A percentile compares a stretch with the other conserved stretches of the same genome.
Conservation (phyloP, 2,797 vertebrate genomes). For the Gymnoscopelus braueri region DNA sequence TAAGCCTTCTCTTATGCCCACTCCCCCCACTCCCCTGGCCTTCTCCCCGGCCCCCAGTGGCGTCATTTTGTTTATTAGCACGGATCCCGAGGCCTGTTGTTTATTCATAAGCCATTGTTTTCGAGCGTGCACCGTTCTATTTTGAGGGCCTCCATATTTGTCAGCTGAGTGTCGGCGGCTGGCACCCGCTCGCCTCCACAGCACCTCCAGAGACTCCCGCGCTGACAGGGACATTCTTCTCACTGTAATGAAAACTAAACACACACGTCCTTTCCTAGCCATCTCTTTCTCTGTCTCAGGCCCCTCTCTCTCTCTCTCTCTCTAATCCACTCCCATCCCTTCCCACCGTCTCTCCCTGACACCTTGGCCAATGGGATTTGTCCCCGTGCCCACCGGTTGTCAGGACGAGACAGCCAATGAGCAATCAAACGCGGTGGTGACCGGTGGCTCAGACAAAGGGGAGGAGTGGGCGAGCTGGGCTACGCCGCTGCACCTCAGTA, state of each 20-base stretch:
- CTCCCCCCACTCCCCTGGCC: slow-evolving; percentile 21
- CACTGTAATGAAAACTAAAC: slow-evolving; percentile 95
- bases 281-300: slow-evolving; percentile 61
- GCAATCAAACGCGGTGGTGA: slow-evolving; percentile 88
- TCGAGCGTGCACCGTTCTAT: slow-evolving; percentile 74
- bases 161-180: slow-evolving; percentile 93
- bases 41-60: slow-evolving; percentile 54
- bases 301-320: slow-evolving; percentile 26
- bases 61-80: slow-evolving; percentile 76
- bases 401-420: slow-evolving; percentile 95
- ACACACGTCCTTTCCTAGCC: slow-evolving; percentile 84
- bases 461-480: slow-evolving; percentile 21
- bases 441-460: slow-evolving; percentile 89
- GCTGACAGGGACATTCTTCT: slow-evolving; percentile 99
- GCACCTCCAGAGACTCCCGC: slow-evolving; percentile 91
- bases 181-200: slow-evolving; percentile 87
- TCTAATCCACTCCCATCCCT: slow-evolving; percentile 27
- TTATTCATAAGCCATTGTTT: slow-evolving; percentile 84
- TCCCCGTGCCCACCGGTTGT: slow-evolving; percentile 90
- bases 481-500: slow-evolving; percentile 36
- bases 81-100: slow-evolving; percentile 64
- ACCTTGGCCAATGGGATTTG: slow-evolving; percentile 93
- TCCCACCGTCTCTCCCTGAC: slow-evolving; percentile 82
- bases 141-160: slow-evolving; percentile 89
- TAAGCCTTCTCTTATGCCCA: slow-evolving; percentile 20